Conservation (phyloP, 2,113 vertebrate genomes). For the Boleophthalmus pectinirostris region DNA sequence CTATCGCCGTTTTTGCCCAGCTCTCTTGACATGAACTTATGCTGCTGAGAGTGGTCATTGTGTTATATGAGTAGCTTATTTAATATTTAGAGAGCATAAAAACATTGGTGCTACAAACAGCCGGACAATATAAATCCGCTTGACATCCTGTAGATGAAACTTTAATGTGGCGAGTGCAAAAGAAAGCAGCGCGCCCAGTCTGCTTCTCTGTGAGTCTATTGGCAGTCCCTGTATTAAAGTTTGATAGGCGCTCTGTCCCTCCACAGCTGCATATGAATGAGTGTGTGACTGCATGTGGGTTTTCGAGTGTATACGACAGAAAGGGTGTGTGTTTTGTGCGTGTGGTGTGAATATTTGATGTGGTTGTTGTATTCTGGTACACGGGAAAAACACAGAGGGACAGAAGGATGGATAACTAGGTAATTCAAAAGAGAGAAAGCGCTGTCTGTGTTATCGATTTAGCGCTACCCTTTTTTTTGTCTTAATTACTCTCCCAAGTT, state of each 20-base stretch:
- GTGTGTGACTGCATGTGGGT: constrained; percentile 21
- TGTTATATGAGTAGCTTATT: constrained; percentile 25
- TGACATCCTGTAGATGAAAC: constrained; percentile 60
- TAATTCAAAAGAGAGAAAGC: constrained; percentile 3
- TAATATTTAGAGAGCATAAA: constrained; percentile 57
- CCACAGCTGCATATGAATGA: constrained; percentile 47
- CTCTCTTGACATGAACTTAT: not conserved
- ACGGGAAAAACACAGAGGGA: constrained; percentile 43
- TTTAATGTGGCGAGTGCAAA: constrained; percentile 54
- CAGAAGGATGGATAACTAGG: constrained; percentile 13
- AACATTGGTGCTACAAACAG: constrained; percentile 53
- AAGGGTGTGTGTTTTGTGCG: constrained; percentile 12
- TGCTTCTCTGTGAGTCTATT: constrained; percentile 33
- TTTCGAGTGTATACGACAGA: constrained; percentile 33
- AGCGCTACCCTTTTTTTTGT: not conserved
- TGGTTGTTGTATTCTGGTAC: constrained; percentile 55
- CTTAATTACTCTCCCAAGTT: not conserved
- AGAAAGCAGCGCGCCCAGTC: constrained; percentile 4
- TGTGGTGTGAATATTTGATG: constrained; percentile 64
- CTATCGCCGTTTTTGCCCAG: not conserved
- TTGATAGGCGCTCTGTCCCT: constrained; percentile 60
- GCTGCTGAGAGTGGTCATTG: constrained; percentile 17
- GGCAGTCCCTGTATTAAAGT: constrained; percentile 61
- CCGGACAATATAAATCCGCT: constrained; percentile 48
- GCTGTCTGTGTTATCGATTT: not conserved